Evolutionary conservation across 2,888 invertebrate species (phyloP).

Genomic region (Tachystola acroxantha): DNA sequence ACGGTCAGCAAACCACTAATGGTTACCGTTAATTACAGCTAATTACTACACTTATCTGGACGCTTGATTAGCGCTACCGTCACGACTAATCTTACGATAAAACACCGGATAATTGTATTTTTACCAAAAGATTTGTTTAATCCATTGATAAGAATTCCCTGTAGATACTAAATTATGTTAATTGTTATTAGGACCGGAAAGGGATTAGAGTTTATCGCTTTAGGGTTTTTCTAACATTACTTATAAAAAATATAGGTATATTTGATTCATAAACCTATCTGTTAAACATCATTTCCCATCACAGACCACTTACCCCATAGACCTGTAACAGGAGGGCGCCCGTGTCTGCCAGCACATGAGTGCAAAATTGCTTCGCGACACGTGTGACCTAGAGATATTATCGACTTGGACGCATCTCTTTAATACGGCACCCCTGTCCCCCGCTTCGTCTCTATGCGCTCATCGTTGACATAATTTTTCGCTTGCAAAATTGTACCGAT

Average conservation of each 20-base stretch:
- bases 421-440: too few species aligned
- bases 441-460: too few species aligned
- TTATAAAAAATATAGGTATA: background rate
- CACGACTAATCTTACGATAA: background rate
- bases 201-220: background rate
- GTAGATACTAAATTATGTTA: background rate
- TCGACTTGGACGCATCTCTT: too few species aligned
- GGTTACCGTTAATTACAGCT: conserved; percentile 12
- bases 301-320: too few species aligned
- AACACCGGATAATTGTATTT: background rate
- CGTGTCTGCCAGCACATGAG: too few species aligned
- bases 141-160: conserved; percentile 3
- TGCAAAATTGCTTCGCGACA: too few species aligned
- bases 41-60: conserved; percentile 17
- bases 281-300: too few species aligned
- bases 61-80: background rate
- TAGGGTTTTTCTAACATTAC: conserved; percentile 6
- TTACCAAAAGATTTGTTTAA: conserved; percentile 3
- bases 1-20: conserved; percentile 25
- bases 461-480: too few species aligned
- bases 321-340: too few species aligned
- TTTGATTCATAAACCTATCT: background rate
- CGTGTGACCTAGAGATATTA: too few species aligned
- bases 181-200: background rate
- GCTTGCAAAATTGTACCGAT: too few species aligned